These are phyloP conservation scores for Sylvicola cinctus DNA, from an alignment of 2,888 invertebrate genomes.

Conservation along the genomic window DNA sequence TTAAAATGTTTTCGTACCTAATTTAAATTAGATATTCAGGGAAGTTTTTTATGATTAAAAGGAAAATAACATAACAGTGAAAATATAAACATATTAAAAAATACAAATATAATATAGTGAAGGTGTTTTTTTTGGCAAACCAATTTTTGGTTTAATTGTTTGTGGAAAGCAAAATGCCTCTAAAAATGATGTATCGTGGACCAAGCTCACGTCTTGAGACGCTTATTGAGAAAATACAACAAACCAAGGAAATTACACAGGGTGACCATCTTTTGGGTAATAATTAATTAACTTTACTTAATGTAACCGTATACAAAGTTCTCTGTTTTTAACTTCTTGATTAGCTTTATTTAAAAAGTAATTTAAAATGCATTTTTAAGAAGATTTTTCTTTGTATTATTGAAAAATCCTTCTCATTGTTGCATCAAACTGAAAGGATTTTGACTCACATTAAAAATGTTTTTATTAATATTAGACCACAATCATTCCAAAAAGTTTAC, in stretches of 20 bases:
- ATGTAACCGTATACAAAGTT: no score
- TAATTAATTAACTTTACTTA: no score
- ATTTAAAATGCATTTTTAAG: no score
- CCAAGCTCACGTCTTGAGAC: slow-evolving; percentile 68
- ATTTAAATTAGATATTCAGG: neutral
- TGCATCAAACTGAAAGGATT: no score
- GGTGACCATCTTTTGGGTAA: no score
- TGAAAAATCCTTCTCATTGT: no score
- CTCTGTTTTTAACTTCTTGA: no score
- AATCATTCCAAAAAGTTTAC: no score
- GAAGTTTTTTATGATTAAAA: slow-evolving; percentile 1
- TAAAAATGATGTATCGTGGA: slow-evolving; percentile 64
- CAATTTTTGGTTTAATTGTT: neutral
- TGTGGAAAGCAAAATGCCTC: slow-evolving; percentile 15
- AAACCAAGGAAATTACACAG: slow-evolving; percentile 40
- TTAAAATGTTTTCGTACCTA: neutral
- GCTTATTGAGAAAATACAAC: slow-evolving; percentile 72
- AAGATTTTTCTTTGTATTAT: no score
- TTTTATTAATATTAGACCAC: no score
- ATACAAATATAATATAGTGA: neutral
- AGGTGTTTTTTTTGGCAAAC: neutral
- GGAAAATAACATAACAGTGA: neutral
- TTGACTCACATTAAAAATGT: no score
- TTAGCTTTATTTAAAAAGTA: no score
- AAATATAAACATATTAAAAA: neutral